Percentiles rank a stretch among this genome's conserved stretches.
Conservation (phyloP, 2,888 invertebrate species). For the Agrochola macilenta region DNA sequence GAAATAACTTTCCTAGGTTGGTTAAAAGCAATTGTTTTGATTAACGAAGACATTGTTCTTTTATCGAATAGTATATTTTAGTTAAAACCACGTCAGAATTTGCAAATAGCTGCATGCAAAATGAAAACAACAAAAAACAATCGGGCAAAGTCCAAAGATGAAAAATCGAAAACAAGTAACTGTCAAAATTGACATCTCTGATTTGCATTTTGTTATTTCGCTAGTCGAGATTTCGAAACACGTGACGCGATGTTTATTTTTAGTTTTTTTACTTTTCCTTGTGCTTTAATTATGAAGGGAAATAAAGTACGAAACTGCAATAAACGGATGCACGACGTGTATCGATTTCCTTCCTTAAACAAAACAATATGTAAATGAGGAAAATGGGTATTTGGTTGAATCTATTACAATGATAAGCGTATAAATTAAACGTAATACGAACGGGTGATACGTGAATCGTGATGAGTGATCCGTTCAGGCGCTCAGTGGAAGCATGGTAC, state of each 20-base stretch:
- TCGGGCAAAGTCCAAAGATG: conserved; percentile 56
- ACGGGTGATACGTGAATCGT: background rate
- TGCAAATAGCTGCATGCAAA: background rate
- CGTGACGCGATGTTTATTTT: background rate
- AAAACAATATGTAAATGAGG: background rate
- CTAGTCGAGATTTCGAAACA: background rate
- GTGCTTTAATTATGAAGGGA: background rate
- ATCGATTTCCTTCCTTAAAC: background rate
- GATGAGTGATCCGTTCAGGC: background rate
- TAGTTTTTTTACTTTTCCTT: background rate
- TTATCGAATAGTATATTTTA: background rate
- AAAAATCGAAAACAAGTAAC: conserved; percentile 25
- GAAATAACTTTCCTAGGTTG: conserved; percentile 66
- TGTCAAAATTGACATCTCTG: conserved; percentile 32
- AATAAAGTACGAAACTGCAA: background rate
- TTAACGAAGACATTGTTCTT: conserved; percentile 66
- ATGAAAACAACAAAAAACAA: conserved; percentile 40
- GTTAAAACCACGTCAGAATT: background rate
- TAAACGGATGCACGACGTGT: fast-evolving
- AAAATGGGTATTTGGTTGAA: background rate
- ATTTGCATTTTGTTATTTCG: conserved; percentile 27
- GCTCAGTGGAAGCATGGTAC: too few relatives aligned
- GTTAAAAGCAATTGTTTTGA: conserved; percentile 68
- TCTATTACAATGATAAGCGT: background rate
- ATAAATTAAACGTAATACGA: conserved; percentile 22